Conservation (phyloP, 2,888 invertebrate species). For the Synanthedon tipuliformis region DNA sequence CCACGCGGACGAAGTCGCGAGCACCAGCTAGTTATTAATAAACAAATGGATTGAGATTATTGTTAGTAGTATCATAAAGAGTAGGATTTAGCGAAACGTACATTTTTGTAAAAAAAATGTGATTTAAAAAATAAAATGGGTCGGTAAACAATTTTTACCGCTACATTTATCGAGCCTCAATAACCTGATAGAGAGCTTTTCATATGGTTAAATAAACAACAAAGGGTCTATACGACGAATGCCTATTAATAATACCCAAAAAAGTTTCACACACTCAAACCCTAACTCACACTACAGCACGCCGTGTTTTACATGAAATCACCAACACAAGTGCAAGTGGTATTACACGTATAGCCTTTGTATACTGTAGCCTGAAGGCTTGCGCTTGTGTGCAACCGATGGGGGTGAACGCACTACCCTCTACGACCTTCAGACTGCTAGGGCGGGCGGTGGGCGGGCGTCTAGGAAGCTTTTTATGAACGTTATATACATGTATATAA, state of each 20-base stretch:
- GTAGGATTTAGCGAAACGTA: too few relatives aligned
- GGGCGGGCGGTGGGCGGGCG: conserved; percentile 25
- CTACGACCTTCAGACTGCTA: conserved; percentile 60
- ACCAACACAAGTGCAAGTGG: neutral
- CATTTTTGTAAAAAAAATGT: too few relatives aligned
- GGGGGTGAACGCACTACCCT: conserved; percentile 52
- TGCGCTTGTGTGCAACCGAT: conserved; percentile 9
- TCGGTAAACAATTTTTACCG: neutral
- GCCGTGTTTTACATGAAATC: neutral
- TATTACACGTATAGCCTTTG: neutral
- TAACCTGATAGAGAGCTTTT: conserved; percentile 3
- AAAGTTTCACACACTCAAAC: conserved; percentile 4
- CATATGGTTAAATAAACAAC: conserved; percentile 11
- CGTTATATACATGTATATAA: conserved; percentile 1
- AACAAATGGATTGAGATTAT: too few relatives aligned
- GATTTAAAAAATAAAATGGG: neutral
- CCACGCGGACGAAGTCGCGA: too few relatives aligned
- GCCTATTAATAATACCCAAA: conserved; percentile 15
- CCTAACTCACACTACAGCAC: conserved; percentile 4
- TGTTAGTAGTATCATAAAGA: too few relatives aligned
- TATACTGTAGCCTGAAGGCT: neutral
- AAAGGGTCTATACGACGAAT: conserved; percentile 11
- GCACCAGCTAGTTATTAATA: too few relatives aligned
- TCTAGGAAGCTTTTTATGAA: conserved; percentile 45
- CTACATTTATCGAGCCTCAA: neutral